Evolutionary conservation across 2,113 vertebrate species (phyloP), one percentile per base, ranked within the genome.

Genomic region (Monopterus albus): DNA sequence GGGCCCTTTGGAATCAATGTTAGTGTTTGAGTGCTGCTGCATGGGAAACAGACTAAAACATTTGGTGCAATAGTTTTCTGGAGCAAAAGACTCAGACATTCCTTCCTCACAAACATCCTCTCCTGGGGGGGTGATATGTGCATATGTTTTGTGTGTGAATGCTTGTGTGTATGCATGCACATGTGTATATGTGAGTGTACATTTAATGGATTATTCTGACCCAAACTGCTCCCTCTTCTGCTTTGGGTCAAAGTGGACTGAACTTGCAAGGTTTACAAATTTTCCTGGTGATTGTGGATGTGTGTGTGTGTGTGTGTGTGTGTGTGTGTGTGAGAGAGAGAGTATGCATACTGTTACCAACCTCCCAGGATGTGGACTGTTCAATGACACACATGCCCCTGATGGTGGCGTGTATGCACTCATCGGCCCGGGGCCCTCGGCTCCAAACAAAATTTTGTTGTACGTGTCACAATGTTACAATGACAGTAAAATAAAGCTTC

Each of bases 91-190:
- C 74, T 81, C 84, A 88, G 82, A 89, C 85, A 92, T 92, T 92
- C 91, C 82, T 90, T 87, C 85, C 83, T 73, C 75, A 83, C 71
- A 88, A 92, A 91, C 87, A 90, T 75, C 84, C 83, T 91, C 87
- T 92, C 79, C 81, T 88, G 36, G 83, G 72, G n/a, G 78, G 79
- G 70, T 58, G 70, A 71, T 43, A 29, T 49, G 72, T 68, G 70
- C 23, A 31, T 70, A 74, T 76, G 56, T 75, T 26, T 20, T 67
- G 74, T 57, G 36, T 67, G 45, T 56, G 42, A 25, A 53, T 46
- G 20, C 14, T 21, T 75, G 64, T 28, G 49, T 67, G 46, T 40
- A 17, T 63, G 55, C 28, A 29, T 49, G 56, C 33, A 45, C 17
- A 21, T 53, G 56, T 55, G 65, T 50, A 43, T 55, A 38, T 68